Conservation (phyloP, 2,113 vertebrate species). For the Dromaius novaehollandiae region DNA sequence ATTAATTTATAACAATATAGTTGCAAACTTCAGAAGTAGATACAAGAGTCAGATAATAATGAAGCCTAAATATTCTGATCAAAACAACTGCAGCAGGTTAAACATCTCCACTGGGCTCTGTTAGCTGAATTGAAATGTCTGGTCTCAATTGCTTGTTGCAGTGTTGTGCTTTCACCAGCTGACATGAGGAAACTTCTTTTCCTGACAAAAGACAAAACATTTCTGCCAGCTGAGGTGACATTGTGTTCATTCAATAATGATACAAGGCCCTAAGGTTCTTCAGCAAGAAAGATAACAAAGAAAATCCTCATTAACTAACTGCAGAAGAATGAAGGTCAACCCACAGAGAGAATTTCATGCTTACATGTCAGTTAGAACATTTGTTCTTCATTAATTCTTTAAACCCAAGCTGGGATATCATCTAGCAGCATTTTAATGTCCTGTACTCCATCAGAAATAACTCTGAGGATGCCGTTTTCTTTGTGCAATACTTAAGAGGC, state of each 20-base stretch:
- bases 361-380: conserved; percentile 75
- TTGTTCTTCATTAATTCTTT: conserved; percentile 84
- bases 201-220: conserved; percentile 79
- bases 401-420: conserved; percentile 76
- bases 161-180: conserved; percentile 69
- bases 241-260: conserved; percentile 80
- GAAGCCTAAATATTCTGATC: conserved; percentile 68
- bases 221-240: conserved; percentile 80
- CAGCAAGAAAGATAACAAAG: conserved; percentile 78
- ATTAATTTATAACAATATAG: conserved; percentile 55
- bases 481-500: conserved; percentile 29
- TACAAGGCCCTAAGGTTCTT: conserved; percentile 80
- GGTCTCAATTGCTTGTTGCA: conserved; percentile 66
- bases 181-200: conserved; percentile 75
- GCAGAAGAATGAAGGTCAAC: conserved; percentile 80
- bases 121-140: conserved; percentile 74
- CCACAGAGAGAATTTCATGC: conserved; percentile 76
- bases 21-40: conserved; percentile 42
- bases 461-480: conserved; percentile 53
- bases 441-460: conserved; percentile 66
- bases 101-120: conserved; percentile 65
- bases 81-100: conserved; percentile 58
- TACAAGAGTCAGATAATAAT: conserved; percentile 7
- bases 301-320: conserved; percentile 80
- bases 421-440: conserved; percentile 72